Base-by-base conservation (phyloP, 2,888 invertebrate species). In the Caenorhabditis plicata region DNA sequence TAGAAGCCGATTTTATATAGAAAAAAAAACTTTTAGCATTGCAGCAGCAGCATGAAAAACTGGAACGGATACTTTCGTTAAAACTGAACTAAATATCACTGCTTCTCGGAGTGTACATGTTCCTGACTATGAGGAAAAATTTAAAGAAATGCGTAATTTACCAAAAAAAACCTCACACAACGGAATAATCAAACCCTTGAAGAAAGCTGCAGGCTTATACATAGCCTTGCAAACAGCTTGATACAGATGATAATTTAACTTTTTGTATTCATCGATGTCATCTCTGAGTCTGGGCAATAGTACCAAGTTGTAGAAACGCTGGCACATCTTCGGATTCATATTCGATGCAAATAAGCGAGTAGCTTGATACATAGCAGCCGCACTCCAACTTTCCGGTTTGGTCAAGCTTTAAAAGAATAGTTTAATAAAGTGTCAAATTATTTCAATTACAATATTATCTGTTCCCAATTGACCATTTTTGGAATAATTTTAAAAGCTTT, bases 401-500 rank as follows among this genome's bases (percentile, higher is more conserved):
- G 84, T 83, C 66, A 84, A 47, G 56, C 82, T 68, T 39, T 44
- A 62, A 53, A 29, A 17, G 17, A 1, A 32, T 13, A 22, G 11
- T 32, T 31, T 35, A 43, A n/a, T 43, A 25, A 27, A 8, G 17
- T n/a, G n/a, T n/a, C n/a, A n/a, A 17, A 3, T 22, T 46, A 11
- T 19, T 49, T 4, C 33, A 45, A 36, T 58, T 45, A 78, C 76
- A 75, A 77, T 11, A 85, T 67, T 42, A 85, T 81, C 81, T 85
- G 77, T 51, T 80, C 80, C 80, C 60, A 80, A 70, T 80, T 80
- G 31, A 72, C 64, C 51, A 95, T 85, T 81, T 88, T 88, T 3
- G 96, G 96, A 62, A 98, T 87, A 79, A 94, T 88, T 86, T 99
- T 98, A 82, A 98, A 96, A 1, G 95, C 93, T 82, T 98, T 96